A percentile compares a stretch with the other conserved stretches of the same genome.
phyloP scores from a whole-genome alignment of 2,113 vertebrate genomes.

The Callipepla squamata region DNA sequence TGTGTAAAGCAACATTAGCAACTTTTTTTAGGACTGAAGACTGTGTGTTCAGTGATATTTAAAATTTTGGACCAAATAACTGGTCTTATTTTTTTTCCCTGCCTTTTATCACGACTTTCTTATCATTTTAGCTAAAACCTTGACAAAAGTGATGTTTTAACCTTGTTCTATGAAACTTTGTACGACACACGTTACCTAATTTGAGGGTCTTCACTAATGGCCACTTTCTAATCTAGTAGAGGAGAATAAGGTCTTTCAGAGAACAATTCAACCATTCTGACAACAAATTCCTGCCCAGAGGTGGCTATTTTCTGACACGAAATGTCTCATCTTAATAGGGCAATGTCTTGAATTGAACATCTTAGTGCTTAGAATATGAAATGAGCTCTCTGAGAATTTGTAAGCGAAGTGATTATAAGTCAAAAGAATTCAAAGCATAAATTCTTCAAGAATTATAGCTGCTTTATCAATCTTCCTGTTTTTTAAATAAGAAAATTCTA shows the following conservation, averaged over 20 bases:
- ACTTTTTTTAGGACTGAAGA: background rate
- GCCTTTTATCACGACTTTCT: rapidly evolving
- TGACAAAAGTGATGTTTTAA: background rate
- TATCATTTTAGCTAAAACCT: background rate
- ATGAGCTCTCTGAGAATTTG: background rate
- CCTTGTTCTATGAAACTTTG: background rate
- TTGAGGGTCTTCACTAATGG: background rate
- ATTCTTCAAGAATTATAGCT: background rate
- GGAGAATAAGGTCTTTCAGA: background rate
- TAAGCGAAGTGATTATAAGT: background rate
- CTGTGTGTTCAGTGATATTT: background rate
- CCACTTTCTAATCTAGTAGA: background rate
- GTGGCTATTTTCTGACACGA: background rate
- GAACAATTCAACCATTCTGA: background rate
- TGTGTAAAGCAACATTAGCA: background rate
- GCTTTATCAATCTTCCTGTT: background rate
- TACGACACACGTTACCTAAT: background rate
- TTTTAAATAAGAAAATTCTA: background rate
- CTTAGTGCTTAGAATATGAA: background rate
- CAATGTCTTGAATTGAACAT: background rate
- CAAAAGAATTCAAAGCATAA: background rate
- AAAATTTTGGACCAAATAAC: background rate
- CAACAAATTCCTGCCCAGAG: background rate
- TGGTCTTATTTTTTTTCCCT: background rate
- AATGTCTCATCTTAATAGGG: background rate